Percentiles rank a stretch among this genome's conserved stretches.
phyloP scores from a whole-genome alignment of 1,140 invertebrate species.

The Trachymyrmex septentrionalis region DNA sequence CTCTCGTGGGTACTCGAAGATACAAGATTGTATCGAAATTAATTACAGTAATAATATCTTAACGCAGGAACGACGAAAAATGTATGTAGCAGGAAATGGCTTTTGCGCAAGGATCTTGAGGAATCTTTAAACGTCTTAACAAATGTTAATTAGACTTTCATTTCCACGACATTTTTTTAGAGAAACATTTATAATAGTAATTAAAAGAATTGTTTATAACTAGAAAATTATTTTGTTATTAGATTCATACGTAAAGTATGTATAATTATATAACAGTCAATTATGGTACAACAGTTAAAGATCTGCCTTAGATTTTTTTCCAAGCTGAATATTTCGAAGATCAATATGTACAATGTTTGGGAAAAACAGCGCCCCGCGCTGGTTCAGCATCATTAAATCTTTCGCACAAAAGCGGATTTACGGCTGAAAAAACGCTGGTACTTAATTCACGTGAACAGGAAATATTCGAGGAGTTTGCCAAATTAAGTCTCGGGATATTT shows the following conservation, averaged over 20 bases:
- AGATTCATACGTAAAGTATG: background rate
- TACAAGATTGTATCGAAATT: conserved; percentile 22
- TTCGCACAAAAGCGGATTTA: background rate
- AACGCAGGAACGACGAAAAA: conserved; percentile 7
- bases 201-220: background rate
- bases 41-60: conserved; percentile 21
- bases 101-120: background rate
- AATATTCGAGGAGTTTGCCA: background rate
- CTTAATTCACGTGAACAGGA: background rate
- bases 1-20: background rate
- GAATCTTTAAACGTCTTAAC: background rate
- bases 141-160: background rate
- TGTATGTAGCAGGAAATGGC: background rate
- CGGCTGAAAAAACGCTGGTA: background rate
- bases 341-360: background rate
- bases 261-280: background rate
- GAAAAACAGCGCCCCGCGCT: background rate
- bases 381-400: background rate
- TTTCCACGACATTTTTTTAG: background rate
- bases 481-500: conserved; percentile 9
- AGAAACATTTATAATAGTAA: background rate
- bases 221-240: conserved; percentile 1
- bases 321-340: background rate
- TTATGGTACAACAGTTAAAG: background rate
- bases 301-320: background rate